Evolutionary conservation across 2,888 invertebrate species (phyloP).

Genomic region (Drosophila pegasa): DNA sequence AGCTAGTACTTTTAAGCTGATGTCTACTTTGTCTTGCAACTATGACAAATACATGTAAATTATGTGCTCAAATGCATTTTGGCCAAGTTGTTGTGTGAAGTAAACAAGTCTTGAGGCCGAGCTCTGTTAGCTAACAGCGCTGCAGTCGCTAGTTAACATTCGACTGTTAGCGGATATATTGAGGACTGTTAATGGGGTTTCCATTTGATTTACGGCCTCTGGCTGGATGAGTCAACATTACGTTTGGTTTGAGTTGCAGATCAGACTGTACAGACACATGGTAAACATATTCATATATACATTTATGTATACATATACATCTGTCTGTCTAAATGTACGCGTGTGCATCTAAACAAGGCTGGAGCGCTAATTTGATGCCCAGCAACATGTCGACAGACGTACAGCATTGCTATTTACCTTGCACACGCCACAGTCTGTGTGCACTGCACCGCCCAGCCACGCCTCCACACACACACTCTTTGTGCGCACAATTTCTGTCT

Average conservation of each 20-base stretch:
- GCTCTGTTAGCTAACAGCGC: conserved; percentile 43
- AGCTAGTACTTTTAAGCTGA: conserved; percentile 1
- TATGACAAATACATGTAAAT: conserved; percentile 48
- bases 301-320: background rate
- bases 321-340: background rate
- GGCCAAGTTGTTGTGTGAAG: conserved; percentile 10
- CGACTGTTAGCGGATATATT: conserved; percentile 1
- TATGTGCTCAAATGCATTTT: conserved; percentile 32
- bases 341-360: conserved; percentile 54
- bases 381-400: conserved; percentile 41
- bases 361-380: conserved; percentile 76
- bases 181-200: conserved; percentile 20
- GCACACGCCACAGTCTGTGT: conserved; percentile 38
- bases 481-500: conserved; percentile 72
- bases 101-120: background rate
- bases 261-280: conserved; percentile 19
- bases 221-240: conserved; percentile 29
- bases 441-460: background rate
- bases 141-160: background rate
- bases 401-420: conserved; percentile 68
- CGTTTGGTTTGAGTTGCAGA: conserved; percentile 18
- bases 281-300: background rate
- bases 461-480: conserved; percentile 17
- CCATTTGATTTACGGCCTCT: conserved; percentile 32
- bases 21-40: conserved; percentile 10